Evolutionary conservation across 2,888 invertebrate genomes (phyloP).

Genomic region (Lumbricus terrestris): DNA sequence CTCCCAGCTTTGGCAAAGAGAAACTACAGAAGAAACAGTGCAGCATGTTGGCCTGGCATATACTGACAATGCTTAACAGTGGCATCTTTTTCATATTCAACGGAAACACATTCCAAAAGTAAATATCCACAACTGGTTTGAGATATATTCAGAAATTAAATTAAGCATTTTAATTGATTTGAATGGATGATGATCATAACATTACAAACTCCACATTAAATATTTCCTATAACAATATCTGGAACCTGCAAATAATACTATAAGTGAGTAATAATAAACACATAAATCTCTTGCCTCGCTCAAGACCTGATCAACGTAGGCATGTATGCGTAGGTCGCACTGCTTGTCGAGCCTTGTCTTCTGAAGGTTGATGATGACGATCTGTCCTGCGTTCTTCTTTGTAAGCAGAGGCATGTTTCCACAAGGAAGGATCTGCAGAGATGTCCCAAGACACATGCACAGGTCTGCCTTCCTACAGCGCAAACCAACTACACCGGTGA

Average conservation of each 20-base stretch:
- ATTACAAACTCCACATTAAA: background rate
- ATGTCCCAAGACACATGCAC: constrained; percentile 92
- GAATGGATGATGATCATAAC: too few relatives aligned
- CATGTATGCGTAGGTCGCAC: constrained; percentile 82
- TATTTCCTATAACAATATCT: background rate
- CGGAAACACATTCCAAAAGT: too few relatives aligned
- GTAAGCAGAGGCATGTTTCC: constrained; percentile 83
- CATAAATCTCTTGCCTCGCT: constrained; percentile 41
- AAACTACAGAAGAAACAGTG: too few relatives aligned
- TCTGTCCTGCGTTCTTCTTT: constrained; percentile 79
- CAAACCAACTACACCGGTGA: background rate
- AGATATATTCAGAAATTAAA: too few relatives aligned
- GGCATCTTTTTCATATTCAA: too few relatives aligned
- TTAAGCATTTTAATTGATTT: too few relatives aligned
- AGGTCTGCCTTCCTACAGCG: constrained; percentile 82
- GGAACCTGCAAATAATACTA: background rate
- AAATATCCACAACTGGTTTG: too few relatives aligned
- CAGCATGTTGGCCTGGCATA: too few relatives aligned
- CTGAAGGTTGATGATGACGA: constrained; percentile 93
- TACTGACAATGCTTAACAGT: too few relatives aligned
- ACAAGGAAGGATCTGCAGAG: constrained; percentile 94
- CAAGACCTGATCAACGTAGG: constrained; percentile 80
- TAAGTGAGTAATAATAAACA: background rate
- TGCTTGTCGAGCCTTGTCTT: constrained; percentile 92
- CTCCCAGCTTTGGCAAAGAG: too few relatives aligned